phyloP scores from a whole-genome alignment of 2,797 vertebrate genomes.

The Pipistrellus kuhlii region DNA sequence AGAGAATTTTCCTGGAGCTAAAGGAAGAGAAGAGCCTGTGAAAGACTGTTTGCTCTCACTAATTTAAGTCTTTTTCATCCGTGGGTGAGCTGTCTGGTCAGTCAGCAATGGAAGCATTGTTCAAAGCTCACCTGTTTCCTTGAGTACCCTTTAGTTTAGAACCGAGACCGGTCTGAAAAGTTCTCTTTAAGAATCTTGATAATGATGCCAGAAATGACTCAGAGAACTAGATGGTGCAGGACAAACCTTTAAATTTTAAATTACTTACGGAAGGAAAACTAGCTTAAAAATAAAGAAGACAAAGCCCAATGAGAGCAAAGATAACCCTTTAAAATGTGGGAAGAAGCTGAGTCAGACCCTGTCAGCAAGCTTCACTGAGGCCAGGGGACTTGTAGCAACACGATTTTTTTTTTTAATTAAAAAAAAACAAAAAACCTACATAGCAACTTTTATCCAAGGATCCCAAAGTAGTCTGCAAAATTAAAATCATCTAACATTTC shows the following conservation, averaged over 20 bases:
- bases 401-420: background rate
- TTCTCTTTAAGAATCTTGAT: background rate
- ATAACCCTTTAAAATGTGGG: slow-evolving; percentile 54
- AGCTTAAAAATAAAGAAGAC: slow-evolving; percentile 8
- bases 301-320: slow-evolving; percentile 16
- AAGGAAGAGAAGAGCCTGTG: background rate
- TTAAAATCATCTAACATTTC: background rate
- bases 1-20: slow-evolving; percentile 45
- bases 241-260: slow-evolving; percentile 41
- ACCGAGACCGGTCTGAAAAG: slow-evolving; percentile 38
- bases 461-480: slow-evolving; percentile 41
- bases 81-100: background rate
- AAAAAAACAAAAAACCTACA: background rate
- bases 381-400: slow-evolving; percentile 63
- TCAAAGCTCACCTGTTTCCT: background rate
- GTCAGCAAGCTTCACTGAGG: slow-evolving; percentile 29
- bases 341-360: slow-evolving; percentile 72
- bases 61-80: background rate
- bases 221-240: background rate
- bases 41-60: background rate
- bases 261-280: slow-evolving; percentile 17
- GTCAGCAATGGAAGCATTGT: background rate
- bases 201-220: background rate
- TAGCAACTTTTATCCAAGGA: slow-evolving; percentile 64
- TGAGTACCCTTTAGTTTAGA: background rate